Evolutionary conservation across 2,797 vertebrate species (phyloP), one percentile per base, ranked within the genome.

Genomic region (Paguma larvata): DNA sequence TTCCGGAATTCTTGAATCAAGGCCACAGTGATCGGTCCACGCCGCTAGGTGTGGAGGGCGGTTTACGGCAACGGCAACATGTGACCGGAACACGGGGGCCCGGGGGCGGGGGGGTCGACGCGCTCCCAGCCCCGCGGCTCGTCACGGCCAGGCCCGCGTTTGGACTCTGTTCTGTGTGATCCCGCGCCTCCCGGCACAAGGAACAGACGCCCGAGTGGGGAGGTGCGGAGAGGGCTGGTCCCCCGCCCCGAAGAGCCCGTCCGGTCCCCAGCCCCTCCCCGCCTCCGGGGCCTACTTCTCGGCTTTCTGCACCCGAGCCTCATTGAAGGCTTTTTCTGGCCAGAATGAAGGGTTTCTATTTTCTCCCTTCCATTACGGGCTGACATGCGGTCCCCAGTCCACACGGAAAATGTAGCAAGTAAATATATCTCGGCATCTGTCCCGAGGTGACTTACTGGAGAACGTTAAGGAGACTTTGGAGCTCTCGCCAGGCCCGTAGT

Each of bases 51-150:
- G 14, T 72, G 38, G 13, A 68, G 46, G 38, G 38, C 15, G 4
- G 7, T 38, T 30, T 41, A 15, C 3, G n/a, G 0, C 16, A 2
- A 2, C 4, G 34, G n/a, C 1, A 32, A 4, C 14, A 3, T 7
- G 3, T 2, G 30, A 13, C 23, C 2, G 2, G 16, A n/a, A 18
- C 13, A 1, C 63, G 12, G 21, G 32, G 32, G 15, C 3, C 38
- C 32, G 21, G 41, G 23, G n/a, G 19, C 2, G 27, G 8, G 7
- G 27, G 3, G 27, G 8, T 7, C 53, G 14, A 70, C 8, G 4
- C 19, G 25, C 23, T 6, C 11, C 38, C 14, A 32, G 16, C 10
- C 63, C 62, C 23, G 8, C 27, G 15, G 51, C 75, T 92, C 11
- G 34, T 59, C 46, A 23, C 7, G 41, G 19, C 8, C 34, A 0